Base-by-base conservation (phyloP, 1,140 invertebrate genomes). In the Drosophila orena region DNA sequence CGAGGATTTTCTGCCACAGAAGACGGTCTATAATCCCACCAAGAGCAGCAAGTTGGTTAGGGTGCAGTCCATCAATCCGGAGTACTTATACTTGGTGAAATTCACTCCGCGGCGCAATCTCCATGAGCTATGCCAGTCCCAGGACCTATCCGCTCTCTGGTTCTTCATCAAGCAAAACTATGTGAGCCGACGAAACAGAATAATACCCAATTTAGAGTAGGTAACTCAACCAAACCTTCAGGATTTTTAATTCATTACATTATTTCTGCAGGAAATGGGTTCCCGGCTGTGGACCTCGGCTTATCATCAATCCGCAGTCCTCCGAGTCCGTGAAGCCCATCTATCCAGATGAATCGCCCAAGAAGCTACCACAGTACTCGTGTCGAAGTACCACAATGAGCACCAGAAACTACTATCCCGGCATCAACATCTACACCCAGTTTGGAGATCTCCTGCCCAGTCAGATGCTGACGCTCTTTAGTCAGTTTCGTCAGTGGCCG, bases 191-290 rank as follows among this genome's bases (percentile, higher is more conserved):
- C 93, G 92, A 12, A 94, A 93, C 66, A 92, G 93, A 64, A 93
- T 95, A 14, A 95, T 95, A 79, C 94, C 94, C 17, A 93, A 94
- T 85, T 77, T 95, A 49, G 94, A 95, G 94, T 94, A 78, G 92
- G 94, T 84, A 20, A 15, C 11, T 3, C 4, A 10, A 11, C 2
- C 12, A 11, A 50, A 15, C 8, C 4, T 15, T 1, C 11, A 12
- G 10, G 3, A 3, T 0, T 2, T 5, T 30, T 24, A 8, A 30
- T 4, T 4, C 4, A 49, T 24, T 24, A 24, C 24, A 14, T 20
- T 27, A 34, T 15, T 40, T 10, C 90, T 91, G 62, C 60, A 95
- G 94, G 71, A 93, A 94, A 61, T 95, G 94, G 94, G 93, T 95
- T 42, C 94, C 94, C 1, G 94, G 93, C 14, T 95, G 94, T 78